Percentiles rank a stretch among this genome's conserved stretches.
Evolutionary conservation across 2,888 invertebrate species (phyloP).

Genomic region (Dexiosoma caninum): DNA sequence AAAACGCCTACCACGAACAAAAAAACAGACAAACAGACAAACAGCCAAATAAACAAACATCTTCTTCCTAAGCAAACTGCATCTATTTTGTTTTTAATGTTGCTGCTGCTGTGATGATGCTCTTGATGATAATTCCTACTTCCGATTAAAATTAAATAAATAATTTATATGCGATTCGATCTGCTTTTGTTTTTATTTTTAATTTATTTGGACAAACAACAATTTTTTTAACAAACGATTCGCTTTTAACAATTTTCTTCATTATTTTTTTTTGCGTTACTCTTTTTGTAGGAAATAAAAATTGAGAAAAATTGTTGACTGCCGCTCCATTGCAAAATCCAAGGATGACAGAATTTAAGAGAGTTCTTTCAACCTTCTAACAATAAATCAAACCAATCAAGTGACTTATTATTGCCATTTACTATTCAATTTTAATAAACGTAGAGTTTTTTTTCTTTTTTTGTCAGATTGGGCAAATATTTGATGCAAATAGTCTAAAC

Average conservation of each 20-base stretch:
- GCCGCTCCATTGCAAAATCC: no score
- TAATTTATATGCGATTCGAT: neutral
- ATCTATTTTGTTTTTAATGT: neutral
- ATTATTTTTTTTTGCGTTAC: neutral
- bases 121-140: neutral
- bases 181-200: neutral
- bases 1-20: slow-evolving; percentile 24
- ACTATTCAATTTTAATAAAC: neutral
- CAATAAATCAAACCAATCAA: neutral
- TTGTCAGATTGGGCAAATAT: no score
- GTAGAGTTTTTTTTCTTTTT: neutral
- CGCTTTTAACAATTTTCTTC: neutral
- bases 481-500: no score
- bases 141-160: slow-evolving; percentile 5
- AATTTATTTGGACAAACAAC: no score
- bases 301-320: no score
- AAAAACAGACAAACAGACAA: no score
- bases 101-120: neutral
- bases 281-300: neutral
- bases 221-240: no score
- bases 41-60: no score
- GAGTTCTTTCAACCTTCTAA: slow-evolving; percentile 28
- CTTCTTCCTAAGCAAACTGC: slow-evolving; percentile 8
- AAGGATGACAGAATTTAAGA: no score
- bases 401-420: neutral